These are phyloP conservation scores for Galleria mellonella DNA, from an alignment of 1,140 invertebrate genomes.

Conservation along the genomic window DNA sequence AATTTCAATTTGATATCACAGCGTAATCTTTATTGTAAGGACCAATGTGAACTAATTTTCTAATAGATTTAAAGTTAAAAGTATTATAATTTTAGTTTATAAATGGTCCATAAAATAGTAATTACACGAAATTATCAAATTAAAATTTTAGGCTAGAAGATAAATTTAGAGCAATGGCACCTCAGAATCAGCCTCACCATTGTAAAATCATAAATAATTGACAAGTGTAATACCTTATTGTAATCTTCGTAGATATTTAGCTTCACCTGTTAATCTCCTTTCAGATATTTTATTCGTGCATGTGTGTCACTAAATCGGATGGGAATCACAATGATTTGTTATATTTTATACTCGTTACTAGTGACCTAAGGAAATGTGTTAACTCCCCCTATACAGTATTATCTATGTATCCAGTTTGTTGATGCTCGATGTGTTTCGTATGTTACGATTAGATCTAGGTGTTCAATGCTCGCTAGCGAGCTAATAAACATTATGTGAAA, in stretches of 20 bases:
- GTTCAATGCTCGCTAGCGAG: conserved; percentile 24
- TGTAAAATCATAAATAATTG: too few relatives aligned
- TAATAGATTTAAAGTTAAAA: too few relatives aligned
- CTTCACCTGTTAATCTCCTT: conserved; percentile 9
- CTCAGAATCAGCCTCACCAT: too few relatives aligned
- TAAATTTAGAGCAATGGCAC: too few relatives aligned
- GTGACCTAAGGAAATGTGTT: conserved; percentile 1
- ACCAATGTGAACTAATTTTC: too few relatives aligned
- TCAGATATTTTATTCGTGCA: conserved; percentile 10
- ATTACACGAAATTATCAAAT: too few relatives aligned
- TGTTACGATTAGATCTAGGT: conserved; percentile 36
- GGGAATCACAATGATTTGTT: conserved; percentile 2
- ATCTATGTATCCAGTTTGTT: conserved; percentile 15
- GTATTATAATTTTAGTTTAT: too few relatives aligned
- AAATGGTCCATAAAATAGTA: too few relatives aligned
- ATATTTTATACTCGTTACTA: conserved; percentile 15
- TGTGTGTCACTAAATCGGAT: conserved; percentile 3
- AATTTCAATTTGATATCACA: too few relatives aligned
- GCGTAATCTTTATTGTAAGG: too few relatives aligned
- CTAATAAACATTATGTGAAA: conserved; percentile 26
- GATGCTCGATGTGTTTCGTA: conserved; percentile 21
- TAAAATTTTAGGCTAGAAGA: too few relatives aligned
- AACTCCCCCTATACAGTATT: conserved; percentile 11
- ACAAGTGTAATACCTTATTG: background rate
- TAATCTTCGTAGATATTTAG: conserved; percentile 5